phyloP scores from a whole-genome alignment of 2,797 vertebrate species.

The Bradypodion pumilum region DNA sequence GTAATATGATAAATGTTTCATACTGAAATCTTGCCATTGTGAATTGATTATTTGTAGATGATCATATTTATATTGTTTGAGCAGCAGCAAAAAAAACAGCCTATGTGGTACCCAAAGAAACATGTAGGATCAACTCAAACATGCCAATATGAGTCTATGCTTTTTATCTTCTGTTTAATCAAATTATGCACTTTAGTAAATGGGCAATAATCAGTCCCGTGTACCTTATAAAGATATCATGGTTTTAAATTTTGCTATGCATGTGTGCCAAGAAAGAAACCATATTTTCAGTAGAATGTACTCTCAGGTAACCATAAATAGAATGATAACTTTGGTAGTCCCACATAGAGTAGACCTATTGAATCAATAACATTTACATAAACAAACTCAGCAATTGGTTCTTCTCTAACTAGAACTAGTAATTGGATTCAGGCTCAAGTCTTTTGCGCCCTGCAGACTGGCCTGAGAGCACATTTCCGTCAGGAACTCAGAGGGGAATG shows the following conservation, averaged over 20 bases:
- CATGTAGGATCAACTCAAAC: background rate
- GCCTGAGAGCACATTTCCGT: slow-evolving; percentile 24
- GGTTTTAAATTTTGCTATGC: too few species aligned
- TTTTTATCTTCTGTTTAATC: background rate
- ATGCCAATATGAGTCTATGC: background rate
- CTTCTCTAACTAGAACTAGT: too few species aligned
- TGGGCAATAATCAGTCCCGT: background rate
- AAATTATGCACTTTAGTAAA: slow-evolving; percentile 13
- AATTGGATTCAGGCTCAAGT: slow-evolving; percentile 18
- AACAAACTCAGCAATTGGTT: too few species aligned
- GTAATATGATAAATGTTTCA: background rate
- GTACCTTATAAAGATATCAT: background rate
- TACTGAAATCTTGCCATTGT: too few species aligned
- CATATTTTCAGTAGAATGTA: background rate
- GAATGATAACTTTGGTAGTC: background rate
- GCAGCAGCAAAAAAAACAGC: background rate
- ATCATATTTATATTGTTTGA: background rate
- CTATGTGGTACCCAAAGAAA: too few species aligned
- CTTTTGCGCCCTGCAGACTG: slow-evolving; percentile 56
- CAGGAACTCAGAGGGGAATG: slow-evolving; percentile 39
- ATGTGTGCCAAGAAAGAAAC: background rate
- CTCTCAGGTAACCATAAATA: background rate
- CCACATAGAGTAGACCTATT: too few species aligned
- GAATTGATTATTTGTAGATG: background rate
- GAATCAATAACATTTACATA: too few species aligned